Evolutionary conservation across 2,888 invertebrate species (phyloP).

Genomic region (Oscheius myriophilus): DNA sequence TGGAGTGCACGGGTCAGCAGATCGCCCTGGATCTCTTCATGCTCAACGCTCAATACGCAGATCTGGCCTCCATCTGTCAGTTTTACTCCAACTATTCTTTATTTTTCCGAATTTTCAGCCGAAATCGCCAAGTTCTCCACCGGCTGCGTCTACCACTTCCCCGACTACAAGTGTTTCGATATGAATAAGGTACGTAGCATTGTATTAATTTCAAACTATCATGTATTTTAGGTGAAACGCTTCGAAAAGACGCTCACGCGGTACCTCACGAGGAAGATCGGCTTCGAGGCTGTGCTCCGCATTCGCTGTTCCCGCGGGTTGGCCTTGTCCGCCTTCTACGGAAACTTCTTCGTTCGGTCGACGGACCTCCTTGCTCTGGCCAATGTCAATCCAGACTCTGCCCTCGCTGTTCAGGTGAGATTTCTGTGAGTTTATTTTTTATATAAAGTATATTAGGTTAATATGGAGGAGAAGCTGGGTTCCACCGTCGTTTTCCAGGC

Average conservation of each 20-base stretch:
- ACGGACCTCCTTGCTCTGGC: slow-evolving; percentile 94
- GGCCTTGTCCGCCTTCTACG: slow-evolving; percentile 96
- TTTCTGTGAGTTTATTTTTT: neutral
- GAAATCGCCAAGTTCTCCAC: slow-evolving; percentile 95
- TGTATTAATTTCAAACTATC: neutral
- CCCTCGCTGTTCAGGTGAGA: slow-evolving; percentile 88
- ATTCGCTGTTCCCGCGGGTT: slow-evolving; percentile 91
- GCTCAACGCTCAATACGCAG: slow-evolving; percentile 89
- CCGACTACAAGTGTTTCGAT: slow-evolving; percentile 77
- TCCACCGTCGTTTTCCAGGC: slow-evolving; percentile 95
- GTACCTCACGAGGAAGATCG: slow-evolving; percentile 94
- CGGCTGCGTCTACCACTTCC: slow-evolving; percentile 90
- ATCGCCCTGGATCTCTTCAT: slow-evolving; percentile 87
- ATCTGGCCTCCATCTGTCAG: slow-evolving; percentile 88
- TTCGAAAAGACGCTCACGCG: slow-evolving; percentile 83
- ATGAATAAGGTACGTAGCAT: slow-evolving; percentile 15
- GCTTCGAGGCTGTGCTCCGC: slow-evolving; percentile 98
- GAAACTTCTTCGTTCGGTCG: slow-evolving; percentile 97
- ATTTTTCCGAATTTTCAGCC: slow-evolving; percentile 68
- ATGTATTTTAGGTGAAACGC: slow-evolving; percentile 77
- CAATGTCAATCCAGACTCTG: slow-evolving; percentile 96
- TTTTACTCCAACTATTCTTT: neutral
- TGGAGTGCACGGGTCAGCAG: slow-evolving; percentile 87
- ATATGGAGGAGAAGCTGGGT: slow-evolving; percentile 88
- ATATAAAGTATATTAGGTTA: slow-evolving; percentile 26